A percentile compares a stretch with the other conserved stretches of the same genome.
These are phyloP conservation scores for Grallaria varia DNA, from an alignment of 2,113 vertebrate species.

Conservation along the genomic window DNA sequence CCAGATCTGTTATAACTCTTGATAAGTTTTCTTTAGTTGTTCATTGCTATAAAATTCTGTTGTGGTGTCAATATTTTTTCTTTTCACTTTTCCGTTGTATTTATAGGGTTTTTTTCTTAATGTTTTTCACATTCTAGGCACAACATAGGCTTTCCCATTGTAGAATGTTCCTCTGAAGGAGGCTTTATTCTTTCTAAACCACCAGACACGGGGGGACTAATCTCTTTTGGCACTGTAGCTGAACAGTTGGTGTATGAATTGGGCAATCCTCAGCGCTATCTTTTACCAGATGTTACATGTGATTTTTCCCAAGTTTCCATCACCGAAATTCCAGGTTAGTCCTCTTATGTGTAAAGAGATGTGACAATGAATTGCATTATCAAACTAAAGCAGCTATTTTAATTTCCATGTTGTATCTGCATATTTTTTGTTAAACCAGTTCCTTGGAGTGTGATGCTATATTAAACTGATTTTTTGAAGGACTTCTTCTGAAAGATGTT, in stretches of 20 bases:
- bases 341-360: background rate
- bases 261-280: slow-evolving; percentile 78
- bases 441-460: background rate
- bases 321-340: slow-evolving; percentile 81
- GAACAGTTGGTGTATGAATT: slow-evolving; percentile 89
- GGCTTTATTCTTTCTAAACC: slow-evolving; percentile 82
- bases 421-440: background rate
- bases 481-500: too few relatives aligned
- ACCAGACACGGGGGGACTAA: slow-evolving; percentile 77
- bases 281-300: slow-evolving; percentile 85
- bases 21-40: background rate
- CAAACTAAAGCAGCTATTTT: background rate
- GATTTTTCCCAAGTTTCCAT: slow-evolving; percentile 85
- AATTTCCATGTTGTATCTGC: background rate
- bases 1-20: background rate
- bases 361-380: background rate
- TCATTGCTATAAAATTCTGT: background rate
- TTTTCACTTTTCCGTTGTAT: background rate
- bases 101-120: background rate
- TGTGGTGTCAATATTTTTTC: background rate
- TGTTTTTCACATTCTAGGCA: slow-evolving; percentile 76
- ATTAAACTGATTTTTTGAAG: background rate
- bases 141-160: slow-evolving; percentile 84
- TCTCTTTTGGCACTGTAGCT: slow-evolving; percentile 82
- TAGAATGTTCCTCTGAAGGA: slow-evolving; percentile 81